Percentiles rank a stretch among this genome's conserved stretches.
These are phyloP conservation scores for Cepaea hortensis DNA, from an alignment of 2,888 invertebrate species.

Conservation along the genomic window DNA sequence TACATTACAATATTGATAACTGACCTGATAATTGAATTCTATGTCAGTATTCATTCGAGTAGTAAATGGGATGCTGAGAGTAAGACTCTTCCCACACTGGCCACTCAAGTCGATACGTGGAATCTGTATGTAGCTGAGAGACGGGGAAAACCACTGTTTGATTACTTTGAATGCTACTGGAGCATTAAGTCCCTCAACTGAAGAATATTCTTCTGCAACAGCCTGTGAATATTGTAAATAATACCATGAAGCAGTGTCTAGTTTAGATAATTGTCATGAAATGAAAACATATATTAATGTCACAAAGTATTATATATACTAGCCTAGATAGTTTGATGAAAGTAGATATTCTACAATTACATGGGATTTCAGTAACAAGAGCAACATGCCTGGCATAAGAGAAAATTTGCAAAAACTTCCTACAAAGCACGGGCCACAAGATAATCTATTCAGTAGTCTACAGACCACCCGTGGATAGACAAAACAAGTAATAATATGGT, in stretches of 20 bases:
- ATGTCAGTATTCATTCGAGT: constrained; percentile 52
- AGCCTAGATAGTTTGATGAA: too few relatives aligned
- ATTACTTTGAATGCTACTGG: constrained; percentile 53
- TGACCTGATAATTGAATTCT: constrained; percentile 59
- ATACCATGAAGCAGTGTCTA: background rate
- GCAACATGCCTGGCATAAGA: too few relatives aligned
- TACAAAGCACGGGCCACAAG: too few relatives aligned
- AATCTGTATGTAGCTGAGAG: constrained; percentile 67
- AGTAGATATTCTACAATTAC: too few relatives aligned
- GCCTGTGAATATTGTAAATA: constrained; percentile 41
- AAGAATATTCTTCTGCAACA: constrained; percentile 36
- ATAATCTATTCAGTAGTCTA: too few relatives aligned
- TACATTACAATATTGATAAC: background rate
- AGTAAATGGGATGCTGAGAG: constrained; percentile 64
- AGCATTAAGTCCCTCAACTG: constrained; percentile 34
- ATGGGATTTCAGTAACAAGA: too few relatives aligned
- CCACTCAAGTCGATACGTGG: constrained; percentile 53
- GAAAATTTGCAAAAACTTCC: too few relatives aligned
- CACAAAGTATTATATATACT: too few relatives aligned
- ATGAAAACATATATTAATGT: too few relatives aligned
- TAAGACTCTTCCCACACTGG: constrained; percentile 57
- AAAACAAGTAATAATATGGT: too few relatives aligned
- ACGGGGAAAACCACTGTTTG: constrained; percentile 68
- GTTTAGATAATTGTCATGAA: too few relatives aligned
- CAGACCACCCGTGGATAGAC: too few relatives aligned